Conservation (phyloP, 2,113 vertebrate genomes). For the Cryptomyrus ogoouensis region DNA sequence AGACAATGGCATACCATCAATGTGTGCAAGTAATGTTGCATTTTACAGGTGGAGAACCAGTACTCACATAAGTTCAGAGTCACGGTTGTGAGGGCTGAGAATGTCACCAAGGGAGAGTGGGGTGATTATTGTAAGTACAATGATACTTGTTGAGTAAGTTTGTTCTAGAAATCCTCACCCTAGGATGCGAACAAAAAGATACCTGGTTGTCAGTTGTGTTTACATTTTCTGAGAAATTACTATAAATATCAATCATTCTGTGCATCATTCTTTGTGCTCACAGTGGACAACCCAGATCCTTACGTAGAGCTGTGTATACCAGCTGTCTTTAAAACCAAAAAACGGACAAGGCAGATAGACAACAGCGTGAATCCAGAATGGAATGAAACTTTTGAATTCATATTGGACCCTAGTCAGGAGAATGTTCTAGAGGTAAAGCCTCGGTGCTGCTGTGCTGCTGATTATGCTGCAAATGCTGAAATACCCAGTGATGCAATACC, state of each 20-base stretch:
- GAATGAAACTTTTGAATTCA: constrained; percentile 89
- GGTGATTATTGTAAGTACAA: constrained; percentile 86
- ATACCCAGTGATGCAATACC: not conserved
- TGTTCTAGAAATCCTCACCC: not conserved
- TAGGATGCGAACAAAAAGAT: not conserved
- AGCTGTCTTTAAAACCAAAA: constrained; percentile 82
- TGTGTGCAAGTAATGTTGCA: constrained; percentile 14
- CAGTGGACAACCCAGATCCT: constrained; percentile 94
- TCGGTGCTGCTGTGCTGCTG: not conserved
- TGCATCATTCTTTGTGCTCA: constrained; percentile 15
- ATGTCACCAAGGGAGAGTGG: constrained; percentile 73
- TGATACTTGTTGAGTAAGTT: not conserved
- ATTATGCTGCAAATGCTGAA: not conserved
- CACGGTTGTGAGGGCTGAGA: constrained; percentile 75
- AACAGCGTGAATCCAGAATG: constrained; percentile 86
- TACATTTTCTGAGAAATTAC: not conserved
- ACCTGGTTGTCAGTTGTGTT: not conserved
- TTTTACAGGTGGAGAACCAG: constrained; percentile 85
- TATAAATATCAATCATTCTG: not conserved
- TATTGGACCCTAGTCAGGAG: constrained; percentile 86
- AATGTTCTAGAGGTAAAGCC: constrained; percentile 79
- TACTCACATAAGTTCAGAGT: constrained; percentile 86
- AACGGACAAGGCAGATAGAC: constrained; percentile 83
- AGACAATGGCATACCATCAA: not conserved
- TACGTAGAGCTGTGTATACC: constrained; percentile 91